Base-by-base conservation (phyloP, 1,140 invertebrate genomes). In the Sycophila sp. region DNA sequence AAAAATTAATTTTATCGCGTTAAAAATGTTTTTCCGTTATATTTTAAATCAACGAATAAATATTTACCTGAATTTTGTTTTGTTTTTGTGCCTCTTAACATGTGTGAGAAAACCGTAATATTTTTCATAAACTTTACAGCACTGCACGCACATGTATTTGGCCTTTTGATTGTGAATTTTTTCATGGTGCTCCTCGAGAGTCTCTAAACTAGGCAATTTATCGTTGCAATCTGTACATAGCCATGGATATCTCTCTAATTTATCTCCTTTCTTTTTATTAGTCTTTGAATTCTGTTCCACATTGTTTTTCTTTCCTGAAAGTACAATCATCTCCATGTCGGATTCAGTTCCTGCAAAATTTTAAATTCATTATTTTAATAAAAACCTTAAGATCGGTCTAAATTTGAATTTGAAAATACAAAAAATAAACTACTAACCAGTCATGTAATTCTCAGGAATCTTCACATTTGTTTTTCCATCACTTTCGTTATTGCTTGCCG, bases 41-140 rank as follows among this genome's bases (percentile, higher is more conserved):
- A n/a, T n/a, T n/a, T n/a, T n/a, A n/a, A n/a, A n/a, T n/a, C n/a
- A n/a, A n/a, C n/a, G n/a, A n/a, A n/a, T n/a, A n/a, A n/a, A n/a
- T 51, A 58, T 71, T 77, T 78, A 87, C 86, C 81, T 87, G 62
- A 86, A 90, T 75, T 87, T 88, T 15, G 87, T 81, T 63, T 86
- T 86, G 28, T 84, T 82, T 70, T 86, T 84, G 75, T 90, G 89
- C 38, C 85, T 79, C 72, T 87, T 87, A 0, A 89, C 87, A 72
- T 89, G 88, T 1, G 85, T 86, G n/a, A 89, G 76, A 72, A 89
- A 89, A 30, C 87, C 87, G 72, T 87, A 87, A 77, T 89, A 90
- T 73, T 89, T 88, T 56, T 86, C 85, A 71, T 89, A 90, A 15
- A 89, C 84, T 82, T 90, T 90, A 36, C 85, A 86, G 69, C 89